Evolutionary conservation across 2,113 vertebrate genomes (phyloP), one percentile per base, ranked within the genome.

Genomic region (Echinops telfairi): DNA sequence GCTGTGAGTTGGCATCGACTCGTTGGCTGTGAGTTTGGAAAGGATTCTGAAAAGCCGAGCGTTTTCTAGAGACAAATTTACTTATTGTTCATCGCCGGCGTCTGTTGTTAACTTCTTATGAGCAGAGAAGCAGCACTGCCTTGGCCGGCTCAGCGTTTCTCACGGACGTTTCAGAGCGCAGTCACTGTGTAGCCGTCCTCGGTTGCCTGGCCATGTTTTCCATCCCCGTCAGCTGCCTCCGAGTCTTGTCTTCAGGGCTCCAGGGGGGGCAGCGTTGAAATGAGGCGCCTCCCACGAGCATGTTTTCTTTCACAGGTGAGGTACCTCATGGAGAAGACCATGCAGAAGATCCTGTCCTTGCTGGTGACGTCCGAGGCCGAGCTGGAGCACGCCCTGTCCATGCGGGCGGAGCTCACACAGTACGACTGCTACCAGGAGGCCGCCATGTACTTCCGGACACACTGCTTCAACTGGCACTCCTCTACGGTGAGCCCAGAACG

Each of bases 401-500:
- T 97, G 6, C 97, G 96, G 57, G 6, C 96, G 25, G 97, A 95
- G 0, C 98, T 99, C 93, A 97, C 81, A 2, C 97, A 98, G 88
- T 97, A 99, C 0, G 78, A 94, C 33, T 99, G 99, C 96, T 99
- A 99, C 97, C 97, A 97, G 94, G 86, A 94, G 0, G 97, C 98
- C 0, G 97, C 98, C 58, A 95, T 96, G 0, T 97, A 99, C 98
- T 99, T 98, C 98, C 99, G 98, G 96, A 83, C 94, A 12, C 98
- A 6, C 93, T 99, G 99, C 97, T 99, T 99, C 98, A 99, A 99
- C 98, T 99, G 99, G 99, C 99, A 99, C 95, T 95, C 97, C 12
- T 1, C 98, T 1, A 85, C 97, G 98, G 99, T 99, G 97, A 97
- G 96, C 84, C 43, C 47, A 3, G 64, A n/a, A 53, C 12, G 47